Percentiles rank a stretch among this genome's conserved stretches.
Evolutionary conservation across 2,797 vertebrate genomes (phyloP).

Genomic region (Enoplosus armatus): DNA sequence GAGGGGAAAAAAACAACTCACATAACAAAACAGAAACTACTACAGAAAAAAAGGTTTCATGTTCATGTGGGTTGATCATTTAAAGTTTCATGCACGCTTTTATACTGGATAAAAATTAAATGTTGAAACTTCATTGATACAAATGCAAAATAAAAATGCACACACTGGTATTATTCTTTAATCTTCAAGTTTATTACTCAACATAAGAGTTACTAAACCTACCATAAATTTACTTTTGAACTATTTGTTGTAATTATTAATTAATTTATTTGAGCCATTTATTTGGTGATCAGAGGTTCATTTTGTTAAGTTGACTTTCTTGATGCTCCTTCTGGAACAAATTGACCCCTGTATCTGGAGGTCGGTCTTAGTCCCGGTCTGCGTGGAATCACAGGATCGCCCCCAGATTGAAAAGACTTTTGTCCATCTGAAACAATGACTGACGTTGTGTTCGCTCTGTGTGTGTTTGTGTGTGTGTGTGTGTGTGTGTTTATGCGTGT

Average conservation of each 20-base stretch:
- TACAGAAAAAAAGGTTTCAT: neutral
- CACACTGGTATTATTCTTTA: slow-evolving; percentile 59
- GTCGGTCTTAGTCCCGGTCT: slow-evolving; percentile 40
- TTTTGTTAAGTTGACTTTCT: slow-evolving; percentile 28
- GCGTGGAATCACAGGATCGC: slow-evolving; percentile 67
- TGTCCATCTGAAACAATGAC: slow-evolving; percentile 75
- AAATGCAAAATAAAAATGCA: slow-evolving; percentile 5
- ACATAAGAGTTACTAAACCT: slow-evolving; percentile 25
- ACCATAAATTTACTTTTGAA: neutral
- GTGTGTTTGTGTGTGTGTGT: slow-evolving; percentile 30
- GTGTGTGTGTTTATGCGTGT: slow-evolving; percentile 18
- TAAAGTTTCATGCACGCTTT: neutral
- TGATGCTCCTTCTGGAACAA: slow-evolving; percentile 37
- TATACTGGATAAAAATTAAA: neutral
- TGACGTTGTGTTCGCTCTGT: slow-evolving; percentile 56
- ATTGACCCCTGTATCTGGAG: slow-evolving; percentile 43
- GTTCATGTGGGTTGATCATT: slow-evolving; percentile 11
- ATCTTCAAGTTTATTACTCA: slow-evolving; percentile 1
- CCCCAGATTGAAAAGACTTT: slow-evolving; percentile 70
- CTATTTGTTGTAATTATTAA: neutral
- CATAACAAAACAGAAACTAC: neutral
- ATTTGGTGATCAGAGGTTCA: slow-evolving; percentile 26
- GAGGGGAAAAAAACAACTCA: neutral
- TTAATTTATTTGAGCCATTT: too few species aligned
- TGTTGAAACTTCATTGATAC: neutral